phyloP scores from a whole-genome alignment of 2,113 vertebrate species.

The Microcebus murinus region DNA sequence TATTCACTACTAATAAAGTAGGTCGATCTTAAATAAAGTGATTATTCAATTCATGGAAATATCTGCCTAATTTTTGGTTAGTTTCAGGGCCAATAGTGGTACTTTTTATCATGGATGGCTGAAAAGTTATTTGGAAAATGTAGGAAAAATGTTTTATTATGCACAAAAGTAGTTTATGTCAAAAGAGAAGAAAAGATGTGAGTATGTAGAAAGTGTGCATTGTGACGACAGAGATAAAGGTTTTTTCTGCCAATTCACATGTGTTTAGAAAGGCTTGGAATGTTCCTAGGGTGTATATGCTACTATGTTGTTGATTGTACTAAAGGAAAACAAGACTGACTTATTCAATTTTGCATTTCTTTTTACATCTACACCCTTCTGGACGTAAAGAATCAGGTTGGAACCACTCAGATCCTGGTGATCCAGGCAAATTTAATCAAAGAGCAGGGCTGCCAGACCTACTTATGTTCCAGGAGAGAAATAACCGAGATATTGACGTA shows the following conservation, averaged over 20 bases:
- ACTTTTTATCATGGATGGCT: background rate
- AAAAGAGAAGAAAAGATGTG: background rate
- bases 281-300: background rate
- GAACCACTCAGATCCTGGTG: background rate
- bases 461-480: background rate
- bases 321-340: background rate
- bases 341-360: background rate
- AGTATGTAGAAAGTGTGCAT: background rate
- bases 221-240: background rate
- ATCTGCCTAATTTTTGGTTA: background rate
- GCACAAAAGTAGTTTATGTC: background rate
- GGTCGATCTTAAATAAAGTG: background rate
- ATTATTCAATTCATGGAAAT: background rate
- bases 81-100: background rate
- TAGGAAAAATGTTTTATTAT: background rate
- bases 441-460: slow-evolving; percentile 19
- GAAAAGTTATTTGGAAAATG: slow-evolving; percentile 5
- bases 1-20: background rate
- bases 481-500: background rate
- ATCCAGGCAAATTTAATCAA: background rate
- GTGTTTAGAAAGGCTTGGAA: background rate
- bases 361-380: background rate
- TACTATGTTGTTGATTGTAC: background rate
- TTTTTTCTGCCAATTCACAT: accelerated
- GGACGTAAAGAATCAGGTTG: background rate